Evolutionary conservation across 2,797 vertebrate genomes (phyloP), one percentile per base, ranked within the genome.

Genomic region (Sebastolobus alascanus): DNA sequence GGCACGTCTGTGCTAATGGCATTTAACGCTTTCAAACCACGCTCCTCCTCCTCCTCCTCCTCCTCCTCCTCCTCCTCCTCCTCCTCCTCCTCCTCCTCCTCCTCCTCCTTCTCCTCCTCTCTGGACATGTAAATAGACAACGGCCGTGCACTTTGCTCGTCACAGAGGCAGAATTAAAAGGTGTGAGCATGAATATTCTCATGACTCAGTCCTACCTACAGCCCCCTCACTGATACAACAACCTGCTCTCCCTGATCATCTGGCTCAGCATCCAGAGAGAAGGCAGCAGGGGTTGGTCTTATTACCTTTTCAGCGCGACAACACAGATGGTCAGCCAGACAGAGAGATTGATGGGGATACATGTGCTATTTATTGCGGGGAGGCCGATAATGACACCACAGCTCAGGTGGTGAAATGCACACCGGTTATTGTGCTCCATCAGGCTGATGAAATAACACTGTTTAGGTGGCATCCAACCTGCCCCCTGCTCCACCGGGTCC

Each of bases 391-490:
- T 93, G 92, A 94, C 88, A 90, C 83, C 84, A 38, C 33, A 93
- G 92, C 93, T 90, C 92, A 94, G 92, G 92, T 94, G 92, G 90
- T 88, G 93, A 91, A 92, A 94, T 82, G 75, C 46, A 93, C 89
- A 94, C 92, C 80, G 25, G 85, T 93, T 90, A 94, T 94, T 94
- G 92, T 91, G 87, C 83, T 82, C 92, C 89, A 89, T 87, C 92
- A 85, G 79, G 84, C 86, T 94, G 91, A 94, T 92, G 93, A 90
- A 94, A 94, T 92, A 91, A 89, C 87, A 75, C 70, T 87, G 90
- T 88, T 93, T 84, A 88, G 87, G 82, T 87, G 87, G 82, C 84
- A 80, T 78, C 84, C 81, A 82, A 77, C 87, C 87, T 84, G 86
- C 71, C 80, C 85, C 18, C 80, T 35, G 75, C 82, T 90, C 87